phyloP scores from a whole-genome alignment of 2,888 invertebrate species.

The Perithous albicinctus region DNA sequence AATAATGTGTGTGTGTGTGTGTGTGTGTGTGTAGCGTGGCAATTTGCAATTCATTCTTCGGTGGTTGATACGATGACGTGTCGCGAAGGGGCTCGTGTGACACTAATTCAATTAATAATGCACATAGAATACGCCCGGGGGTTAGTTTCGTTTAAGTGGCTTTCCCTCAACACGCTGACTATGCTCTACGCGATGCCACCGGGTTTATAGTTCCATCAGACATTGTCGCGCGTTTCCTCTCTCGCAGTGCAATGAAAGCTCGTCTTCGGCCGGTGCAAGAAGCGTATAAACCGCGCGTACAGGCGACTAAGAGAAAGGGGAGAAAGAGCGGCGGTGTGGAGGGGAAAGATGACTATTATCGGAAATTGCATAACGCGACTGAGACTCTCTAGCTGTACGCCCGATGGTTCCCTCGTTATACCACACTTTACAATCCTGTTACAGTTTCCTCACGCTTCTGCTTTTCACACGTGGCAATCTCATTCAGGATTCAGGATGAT shows the following conservation, averaged over 20 bases:
- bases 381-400: not conserved
- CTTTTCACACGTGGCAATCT: not conserved
- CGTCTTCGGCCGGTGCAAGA: not conserved
- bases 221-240: slow-evolving; percentile 3
- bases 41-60: slow-evolving; percentile 15
- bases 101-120: slow-evolving; percentile 9
- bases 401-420: not conserved
- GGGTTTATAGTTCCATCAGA: slow-evolving; percentile 9
- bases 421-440: slow-evolving; percentile 6
- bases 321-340: no score
- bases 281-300: not conserved
- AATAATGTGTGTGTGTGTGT: no score
- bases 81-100: not conserved
- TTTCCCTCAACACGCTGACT: not conserved
- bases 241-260: not conserved
- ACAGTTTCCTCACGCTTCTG: not conserved
- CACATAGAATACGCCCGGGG: slow-evolving; percentile 8
- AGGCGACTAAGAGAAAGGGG: not conserved
- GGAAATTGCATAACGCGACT: slow-evolving; percentile 13
- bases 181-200: not conserved
- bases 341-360: slow-evolving; percentile 4
- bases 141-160: slow-evolving; percentile 9
- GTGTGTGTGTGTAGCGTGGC: not conserved
- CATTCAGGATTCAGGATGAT: not conserved
- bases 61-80: not conserved